Evolutionary conservation across 2,797 vertebrate genomes (phyloP).

Genomic region (Melanotaenia nigrans): DNA sequence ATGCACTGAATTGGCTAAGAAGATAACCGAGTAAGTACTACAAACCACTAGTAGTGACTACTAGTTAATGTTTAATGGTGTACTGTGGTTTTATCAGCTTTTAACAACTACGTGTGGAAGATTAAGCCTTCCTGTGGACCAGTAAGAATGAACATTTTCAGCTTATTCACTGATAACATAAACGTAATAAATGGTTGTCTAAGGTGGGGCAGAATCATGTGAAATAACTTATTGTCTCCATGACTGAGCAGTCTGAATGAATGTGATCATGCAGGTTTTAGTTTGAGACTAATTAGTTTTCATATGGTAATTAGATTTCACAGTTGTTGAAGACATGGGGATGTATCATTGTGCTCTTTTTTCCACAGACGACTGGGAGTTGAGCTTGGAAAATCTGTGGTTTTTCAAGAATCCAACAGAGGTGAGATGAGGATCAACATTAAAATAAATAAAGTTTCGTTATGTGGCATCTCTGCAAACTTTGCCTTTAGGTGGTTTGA

Average conservation of each 20-base stretch:
- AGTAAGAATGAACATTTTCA: background rate
- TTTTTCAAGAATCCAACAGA: constrained; percentile 97
- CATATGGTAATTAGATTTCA: background rate
- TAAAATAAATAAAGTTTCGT: no score
- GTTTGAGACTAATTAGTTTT: background rate
- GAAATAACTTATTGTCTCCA: background rate
- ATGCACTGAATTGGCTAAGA: constrained; percentile 96
- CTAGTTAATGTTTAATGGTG: constrained; percentile 16
- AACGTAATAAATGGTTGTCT: background rate
- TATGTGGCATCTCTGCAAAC: no score
- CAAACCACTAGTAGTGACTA: background rate
- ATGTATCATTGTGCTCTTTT: constrained; percentile 11
- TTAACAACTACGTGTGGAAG: background rate
- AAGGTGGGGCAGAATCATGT: background rate
- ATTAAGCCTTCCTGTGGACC: background rate
- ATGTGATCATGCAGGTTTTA: background rate
- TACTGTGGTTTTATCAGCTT: no score
- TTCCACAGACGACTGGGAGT: constrained; percentile 90
- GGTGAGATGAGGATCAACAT: constrained; percentile 75
- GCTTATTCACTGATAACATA: background rate
- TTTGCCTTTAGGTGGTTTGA: no score
- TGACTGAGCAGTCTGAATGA: background rate
- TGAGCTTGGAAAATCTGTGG: constrained; percentile 95
- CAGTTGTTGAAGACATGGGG: background rate
- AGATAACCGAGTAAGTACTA: constrained; percentile 91